Evolutionary conservation across 2,888 invertebrate species (phyloP), one percentile per base, ranked within the genome.

Genomic region (Uloborus plumipes): DNA sequence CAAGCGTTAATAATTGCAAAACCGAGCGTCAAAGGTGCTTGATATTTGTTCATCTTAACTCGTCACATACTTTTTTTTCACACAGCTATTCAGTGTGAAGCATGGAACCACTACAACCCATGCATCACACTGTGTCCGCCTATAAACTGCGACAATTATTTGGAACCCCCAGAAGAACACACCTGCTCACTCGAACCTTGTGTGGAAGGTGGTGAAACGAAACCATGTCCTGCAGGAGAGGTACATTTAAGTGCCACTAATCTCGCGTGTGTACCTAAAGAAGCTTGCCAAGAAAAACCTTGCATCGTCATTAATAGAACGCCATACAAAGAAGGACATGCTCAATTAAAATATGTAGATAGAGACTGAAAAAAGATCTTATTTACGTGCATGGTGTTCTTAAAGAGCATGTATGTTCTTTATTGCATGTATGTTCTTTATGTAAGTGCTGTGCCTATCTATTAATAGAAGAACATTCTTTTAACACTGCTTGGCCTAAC

Each of bases 41-140:
- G n/a, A n/a, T 39, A 39, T 39, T 39, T 4, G 1, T 39, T 39
- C 39, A 9, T 11, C 39, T 39, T 39, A 11, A n/a, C 55, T 55
- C 18, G 2, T 2, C 1, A 20, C 14, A 26, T 9, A 31, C 58
- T 14, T 69, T 55, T 55, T 88, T 64, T 15, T 16, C 53, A 86
- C 86, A 20, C 88, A 95, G 95, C 96, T 0, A 94, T 96, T 90
- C 96, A 97, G 89, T 97, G 97, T 87, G 95, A 95, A 88, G 93
- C 93, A 86, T 95, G 95, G 86, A 92, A 94, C 1, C 92, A 91
- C 75, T 97, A 96, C 90, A 93, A 93, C 84, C 92, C 95, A 0
- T 97, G 97, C 87, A 91, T 96, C 16, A 92, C 94, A 0, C 91
- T 95, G 2, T 97, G 97, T 86, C 95, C 96, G 0, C 90, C 91